Evolutionary conservation across 2,113 vertebrate genomes (phyloP), one percentile per base, ranked within the genome.

Genomic region (Trematomus loennbergii): DNA sequence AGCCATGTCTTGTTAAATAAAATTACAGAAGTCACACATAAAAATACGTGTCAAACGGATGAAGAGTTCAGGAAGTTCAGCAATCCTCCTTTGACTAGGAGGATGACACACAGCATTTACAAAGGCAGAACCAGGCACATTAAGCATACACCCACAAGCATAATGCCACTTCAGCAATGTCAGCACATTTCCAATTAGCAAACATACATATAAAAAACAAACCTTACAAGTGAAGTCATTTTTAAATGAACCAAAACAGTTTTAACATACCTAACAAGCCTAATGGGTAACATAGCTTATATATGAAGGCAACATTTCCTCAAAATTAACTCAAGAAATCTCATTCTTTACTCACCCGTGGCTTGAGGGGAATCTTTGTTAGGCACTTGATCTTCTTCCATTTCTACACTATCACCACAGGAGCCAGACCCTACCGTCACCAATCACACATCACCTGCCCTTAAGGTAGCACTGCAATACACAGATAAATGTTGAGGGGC

Each of bases 21-120:
- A 75, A 84, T 73, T 22, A 75, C 46, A 90, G 64, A 86, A 79
- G 80, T 84, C 20, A 60, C 36, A 25, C 50, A 73, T 20, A 83
- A 73, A 75, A 72, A 61, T 81, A 57, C 33, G 52, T 88, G 61
- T 77, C 58, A 88, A 79, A 75, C 29, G 40, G 65, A 78, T 49
- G 57, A 57, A 60, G 50, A 53, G 80, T 88, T 90, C 89, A 92
- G 92, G 92, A 94, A 94, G 93, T 92, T 80, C 72, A 84, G 59
- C 48, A 55, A 74, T 86, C 50, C 17, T 65, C 36, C 45, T 83
- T 77, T 83, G 82, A 75, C 48, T 61, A 15, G 18, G 40, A 83
- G 63, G 78, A 85, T 77, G 81, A 71, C 57, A 29, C 64, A 78
- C 20, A 63, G 70, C 63, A 59, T 48, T 77, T 75, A 72, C 59